Conservation (phyloP, 1,140 invertebrate genomes). For the Saccostrea glomerata region DNA sequence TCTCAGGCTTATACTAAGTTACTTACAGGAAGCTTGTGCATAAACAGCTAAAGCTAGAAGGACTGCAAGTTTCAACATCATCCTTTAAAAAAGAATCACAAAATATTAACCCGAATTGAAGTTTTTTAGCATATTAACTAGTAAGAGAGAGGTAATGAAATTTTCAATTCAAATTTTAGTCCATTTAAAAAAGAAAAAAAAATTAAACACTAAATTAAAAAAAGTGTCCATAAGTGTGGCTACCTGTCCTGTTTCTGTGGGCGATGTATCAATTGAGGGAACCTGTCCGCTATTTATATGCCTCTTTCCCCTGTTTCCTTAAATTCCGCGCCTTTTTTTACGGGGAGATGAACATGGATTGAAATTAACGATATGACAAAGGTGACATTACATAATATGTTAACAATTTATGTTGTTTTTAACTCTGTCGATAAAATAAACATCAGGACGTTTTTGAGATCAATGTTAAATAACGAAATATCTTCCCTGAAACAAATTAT, state of each 20-base stretch:
- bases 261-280: background rate
- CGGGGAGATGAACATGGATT: background rate
- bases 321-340: background rate
- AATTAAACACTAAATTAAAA: no score
- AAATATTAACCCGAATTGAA: background rate
- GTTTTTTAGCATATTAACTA: no score
- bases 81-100: background rate
- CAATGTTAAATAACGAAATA: background rate
- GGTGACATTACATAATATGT: background rate
- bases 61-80: conserved; percentile 16
- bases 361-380: background rate
- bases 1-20: background rate
- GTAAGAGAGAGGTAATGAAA: background rate
- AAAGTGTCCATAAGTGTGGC: background rate
- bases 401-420: background rate
- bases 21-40: background rate
- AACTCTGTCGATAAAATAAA: background rate
- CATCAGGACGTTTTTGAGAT: background rate
- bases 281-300: background rate
- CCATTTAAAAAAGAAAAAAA: no score
- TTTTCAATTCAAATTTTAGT: background rate
- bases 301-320: background rate
- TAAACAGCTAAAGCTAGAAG: background rate
- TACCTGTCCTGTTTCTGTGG: background rate
- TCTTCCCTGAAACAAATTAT: background rate